Evolutionary conservation across 2,888 invertebrate species (phyloP), one percentile per base, ranked within the genome.

Genomic region (Neoscelio sp.): DNA sequence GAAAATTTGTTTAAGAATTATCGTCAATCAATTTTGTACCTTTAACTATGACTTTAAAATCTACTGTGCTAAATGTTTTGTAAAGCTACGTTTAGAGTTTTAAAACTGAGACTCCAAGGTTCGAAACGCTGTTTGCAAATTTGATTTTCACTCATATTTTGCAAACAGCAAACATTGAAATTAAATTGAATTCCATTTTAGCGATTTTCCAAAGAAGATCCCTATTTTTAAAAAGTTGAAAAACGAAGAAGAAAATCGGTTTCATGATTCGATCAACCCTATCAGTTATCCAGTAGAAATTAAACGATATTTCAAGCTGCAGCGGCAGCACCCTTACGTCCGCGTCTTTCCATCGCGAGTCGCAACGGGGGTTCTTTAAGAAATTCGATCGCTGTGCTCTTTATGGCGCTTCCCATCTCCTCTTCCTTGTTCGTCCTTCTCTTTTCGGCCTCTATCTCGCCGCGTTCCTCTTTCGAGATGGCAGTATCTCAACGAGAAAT

Each of bases 361-460:
- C 58, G 42, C 74, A 17, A 56, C 64, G 62, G 65, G 65, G 65
- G 56, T 58, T 75, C 67, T 68, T 68, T 68, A 52, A 75, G 68
- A 75, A 75, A 75, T 75, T 75, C 67, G 75, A 67, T 75, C 71
- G 35, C 42, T 33, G 62, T 70, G 52, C 67, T 60, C 56, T 67
- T 75, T 60, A 60, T 50, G 52, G 44, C 30, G 65, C 40, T 62
- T 50, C 40, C 40, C 40, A 40, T 68, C 44, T 40, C 15, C 6
- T 40, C 17, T 12, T 35, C 52, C 10, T 52, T 65, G 2, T 46
- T 17, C 35, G 13, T 5, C 23, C 6, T 15, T 7, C 42, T n/a
- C 15, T 60, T 26, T 17, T 35, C 23, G n/a, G 12, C 4, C 17
- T 13, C 38, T 18, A 4, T 38, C 38, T 20, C 35, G 7, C 17